Conservation (phyloP, 2,113 vertebrate species). For the Stigmatopora nigra region DNA sequence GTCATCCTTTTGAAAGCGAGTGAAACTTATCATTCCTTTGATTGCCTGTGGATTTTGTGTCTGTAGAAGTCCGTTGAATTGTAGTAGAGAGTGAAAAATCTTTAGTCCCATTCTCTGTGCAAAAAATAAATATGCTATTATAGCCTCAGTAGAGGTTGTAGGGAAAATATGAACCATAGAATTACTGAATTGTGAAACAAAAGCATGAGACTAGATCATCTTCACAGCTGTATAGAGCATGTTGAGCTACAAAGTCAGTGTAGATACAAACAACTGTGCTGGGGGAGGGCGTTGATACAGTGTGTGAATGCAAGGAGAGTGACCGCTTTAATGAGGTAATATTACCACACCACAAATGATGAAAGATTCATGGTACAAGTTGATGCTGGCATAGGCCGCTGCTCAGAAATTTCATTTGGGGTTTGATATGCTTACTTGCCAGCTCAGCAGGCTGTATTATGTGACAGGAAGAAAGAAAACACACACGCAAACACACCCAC, state of each 20-base stretch:
- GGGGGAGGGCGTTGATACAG: slow-evolving; percentile 39
- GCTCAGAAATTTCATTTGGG: slow-evolving; percentile 67
- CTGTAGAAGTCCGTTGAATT: background rate
- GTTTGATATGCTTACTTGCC: slow-evolving; percentile 70
- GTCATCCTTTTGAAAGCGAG: background rate
- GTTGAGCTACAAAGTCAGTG: background rate
- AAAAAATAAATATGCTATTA: background rate
- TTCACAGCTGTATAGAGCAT: background rate
- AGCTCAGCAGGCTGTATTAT: slow-evolving; percentile 61
- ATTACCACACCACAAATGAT: slow-evolving; percentile 61
- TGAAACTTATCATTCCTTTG: background rate
- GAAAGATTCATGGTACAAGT: slow-evolving; percentile 70
- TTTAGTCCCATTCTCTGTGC: background rate
- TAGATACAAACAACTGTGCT: slow-evolving; percentile 1
- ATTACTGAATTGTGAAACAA: background rate
- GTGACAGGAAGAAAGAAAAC: slow-evolving; percentile 51
- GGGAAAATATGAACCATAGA: background rate
- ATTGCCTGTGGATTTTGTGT: background rate
- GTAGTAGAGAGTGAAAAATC: background rate
- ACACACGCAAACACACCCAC: background rate
- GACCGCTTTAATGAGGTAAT: slow-evolving; percentile 65
- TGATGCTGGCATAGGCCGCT: slow-evolving; percentile 58
- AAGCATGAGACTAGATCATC: background rate
- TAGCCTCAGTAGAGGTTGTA: background rate
- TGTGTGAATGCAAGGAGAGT: slow-evolving; percentile 44